Evolutionary conservation across 1,140 invertebrate genomes (phyloP), one percentile per base, ranked within the genome.

Genomic region (Eriocheir sinensis): DNA sequence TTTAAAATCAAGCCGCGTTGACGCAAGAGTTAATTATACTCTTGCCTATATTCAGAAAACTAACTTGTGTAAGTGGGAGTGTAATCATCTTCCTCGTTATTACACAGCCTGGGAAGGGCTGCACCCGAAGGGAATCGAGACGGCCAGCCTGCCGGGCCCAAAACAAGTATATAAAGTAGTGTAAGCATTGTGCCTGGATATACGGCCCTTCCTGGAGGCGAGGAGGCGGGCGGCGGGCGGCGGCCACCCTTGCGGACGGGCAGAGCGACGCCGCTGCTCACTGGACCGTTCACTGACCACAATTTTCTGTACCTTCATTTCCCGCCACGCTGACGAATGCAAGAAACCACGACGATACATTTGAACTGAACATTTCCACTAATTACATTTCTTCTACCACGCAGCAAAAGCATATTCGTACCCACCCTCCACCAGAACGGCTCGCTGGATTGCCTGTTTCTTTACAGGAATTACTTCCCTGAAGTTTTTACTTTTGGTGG

Each of bases 41-140:
- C 60, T 72, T n/a, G 60, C 27, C 60, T 72, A 72, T 72, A 72
- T 72, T 72, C 60, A 72, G 60, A n/a, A 72, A 72, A 72, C 60
- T 72, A n/a, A 72, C 60, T 72, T n/a, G n/a, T n/a, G 60, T 72
- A 72, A 72, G 21, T 72, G 6, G 60, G 60, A 72, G 60, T 72
- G 60, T 72, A 72, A 72, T 72, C 60, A 21, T n/a, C 60, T 72
- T n/a, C 60, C 60, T 72, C 60, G 60, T 72, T 72, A 72, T 72
- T 72, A n/a, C 60, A 72, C 21, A 21, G 60, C 60, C 60, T 72
- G 21, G 60, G 21, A 72, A 72, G 60, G 60, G 27, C 60, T 72
- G 21, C 60, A n/a, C 60, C 60, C 60, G n/a, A 72, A 72, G 60
- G 60, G 27, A 72, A 27, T n/a, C 1, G 60, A n/a, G 27, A 27